Evolutionary conservation across 2,797 vertebrate genomes (phyloP).

Genomic region (Intellagama lesueurii): DNA sequence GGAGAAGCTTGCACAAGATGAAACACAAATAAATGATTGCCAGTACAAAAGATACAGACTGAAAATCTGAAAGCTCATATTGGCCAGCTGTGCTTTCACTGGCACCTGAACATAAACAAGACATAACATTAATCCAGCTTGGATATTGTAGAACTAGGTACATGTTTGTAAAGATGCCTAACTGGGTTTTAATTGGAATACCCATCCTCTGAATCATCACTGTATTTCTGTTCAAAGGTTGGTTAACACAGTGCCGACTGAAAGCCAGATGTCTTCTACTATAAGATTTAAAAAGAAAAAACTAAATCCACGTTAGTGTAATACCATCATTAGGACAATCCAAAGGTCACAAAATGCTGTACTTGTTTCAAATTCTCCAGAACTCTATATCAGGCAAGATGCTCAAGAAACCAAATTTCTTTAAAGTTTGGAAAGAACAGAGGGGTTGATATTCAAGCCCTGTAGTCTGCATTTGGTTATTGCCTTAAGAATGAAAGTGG

Average conservation of each 20-base stretch:
- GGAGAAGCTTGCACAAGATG: constrained; percentile 68
- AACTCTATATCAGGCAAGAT: background rate
- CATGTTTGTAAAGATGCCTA: constrained; percentile 47
- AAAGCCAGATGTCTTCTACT: constrained; percentile 8
- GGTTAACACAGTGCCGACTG: constrained; percentile 53
- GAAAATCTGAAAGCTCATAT: constrained; percentile 68
- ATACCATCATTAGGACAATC: background rate
- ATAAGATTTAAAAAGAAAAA: background rate
- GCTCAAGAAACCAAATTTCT: background rate
- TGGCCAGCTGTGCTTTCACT: constrained; percentile 75
- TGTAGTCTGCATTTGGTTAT: background rate
- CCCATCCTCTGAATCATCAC: constrained; percentile 4
- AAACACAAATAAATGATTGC: constrained; percentile 75
- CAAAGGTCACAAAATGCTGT: background rate
- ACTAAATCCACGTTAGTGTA: background rate
- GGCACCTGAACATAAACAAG: constrained; percentile 69
- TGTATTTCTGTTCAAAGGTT: constrained; percentile 49
- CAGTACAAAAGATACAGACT: constrained; percentile 67
- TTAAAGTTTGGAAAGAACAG: background rate
- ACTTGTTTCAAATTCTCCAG: background rate
- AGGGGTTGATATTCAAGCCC: background rate
- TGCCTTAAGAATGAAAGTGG: background rate
- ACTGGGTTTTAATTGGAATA: constrained; percentile 58
- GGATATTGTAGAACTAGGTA: constrained; percentile 59
- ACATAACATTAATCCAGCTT: constrained; percentile 68